Evolutionary conservation across 2,888 invertebrate species (phyloP).

Genomic region (Heliconius cydno): DNA sequence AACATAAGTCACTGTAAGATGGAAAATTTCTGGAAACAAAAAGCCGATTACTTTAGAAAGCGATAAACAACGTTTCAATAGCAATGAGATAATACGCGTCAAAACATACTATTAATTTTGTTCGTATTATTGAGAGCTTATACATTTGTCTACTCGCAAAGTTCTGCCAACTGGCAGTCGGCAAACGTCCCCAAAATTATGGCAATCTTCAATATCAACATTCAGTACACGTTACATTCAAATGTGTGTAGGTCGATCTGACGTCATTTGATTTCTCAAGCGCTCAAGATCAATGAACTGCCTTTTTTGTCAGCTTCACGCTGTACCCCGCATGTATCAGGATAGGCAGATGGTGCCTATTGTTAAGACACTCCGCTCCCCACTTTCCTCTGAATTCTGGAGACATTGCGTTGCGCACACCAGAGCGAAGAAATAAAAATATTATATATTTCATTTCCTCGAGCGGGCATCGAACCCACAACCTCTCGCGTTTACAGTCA

Average conservation of each 20-base stretch:
- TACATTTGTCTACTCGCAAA: slow-evolving; percentile 26
- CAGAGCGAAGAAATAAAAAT: too few species aligned
- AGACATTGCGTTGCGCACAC: too few species aligned
- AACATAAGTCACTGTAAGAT: slow-evolving; percentile 1
- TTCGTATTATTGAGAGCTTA: slow-evolving; percentile 11
- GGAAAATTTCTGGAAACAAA: slow-evolving; percentile 22
- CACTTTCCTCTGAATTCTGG: too few species aligned
- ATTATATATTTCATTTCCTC: too few species aligned
- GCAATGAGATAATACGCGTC: slow-evolving; percentile 13
- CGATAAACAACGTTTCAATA: slow-evolving; percentile 17
- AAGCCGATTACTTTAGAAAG: not conserved
- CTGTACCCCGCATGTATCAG: too few species aligned
- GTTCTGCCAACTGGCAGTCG: slow-evolving; percentile 52
- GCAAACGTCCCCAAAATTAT: slow-evolving; percentile 44
- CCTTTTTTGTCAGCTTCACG: not conserved
- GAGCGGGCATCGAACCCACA: too few species aligned
- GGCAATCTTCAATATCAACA: slow-evolving; percentile 41
- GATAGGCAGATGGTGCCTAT: too few species aligned
- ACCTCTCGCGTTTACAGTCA: too few species aligned
- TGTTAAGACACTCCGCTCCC: too few species aligned
- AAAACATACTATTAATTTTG: slow-evolving; percentile 23
- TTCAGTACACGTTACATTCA: slow-evolving; percentile 46
- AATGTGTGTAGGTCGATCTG: slow-evolving; percentile 46
- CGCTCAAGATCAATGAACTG: slow-evolving; percentile 46
- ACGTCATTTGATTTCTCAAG: slow-evolving; percentile 41